A percentile compares a stretch with the other conserved stretches of the same genome.
Evolutionary conservation across 1,140 invertebrate species (phyloP).

Genomic region (Drosophila mauritiana): DNA sequence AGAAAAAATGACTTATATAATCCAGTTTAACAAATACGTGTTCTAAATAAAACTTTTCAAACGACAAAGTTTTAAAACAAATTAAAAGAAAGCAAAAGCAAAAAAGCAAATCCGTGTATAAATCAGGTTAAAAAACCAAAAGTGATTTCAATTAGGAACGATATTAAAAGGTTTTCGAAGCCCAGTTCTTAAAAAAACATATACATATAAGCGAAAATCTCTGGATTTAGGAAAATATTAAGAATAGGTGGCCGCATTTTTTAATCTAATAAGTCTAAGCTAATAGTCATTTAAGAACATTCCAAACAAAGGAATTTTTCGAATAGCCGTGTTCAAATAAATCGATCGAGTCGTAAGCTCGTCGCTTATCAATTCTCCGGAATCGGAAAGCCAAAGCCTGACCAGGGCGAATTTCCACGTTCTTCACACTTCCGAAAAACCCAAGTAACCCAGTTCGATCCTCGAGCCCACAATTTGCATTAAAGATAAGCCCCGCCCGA

Average conservation of each 20-base stretch:
- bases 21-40: not conserved
- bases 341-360: not conserved
- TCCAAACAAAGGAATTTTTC: conserved; percentile 15
- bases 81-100: not conserved
- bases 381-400: conserved; percentile 1
- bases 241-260: not conserved
- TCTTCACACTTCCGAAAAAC: conserved; percentile 31
- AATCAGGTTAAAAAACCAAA: no score
- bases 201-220: no score
- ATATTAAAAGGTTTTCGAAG: no score
- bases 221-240: not conserved
- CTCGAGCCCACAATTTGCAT: conserved; percentile 65
- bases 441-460: conserved; percentile 62
- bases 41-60: no score
- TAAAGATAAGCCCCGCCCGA: conserved; percentile 47
- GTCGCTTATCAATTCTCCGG: conserved; percentile 12
- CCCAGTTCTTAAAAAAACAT: not conserved
- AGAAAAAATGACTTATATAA: not conserved
- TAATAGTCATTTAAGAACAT: conserved; percentile 12
- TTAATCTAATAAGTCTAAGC: conserved; percentile 2
- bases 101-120: not conserved
- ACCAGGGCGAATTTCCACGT: conserved; percentile 14
- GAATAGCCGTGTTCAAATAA: conserved; percentile 11
- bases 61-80: no score
- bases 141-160: no score